phyloP scores from a whole-genome alignment of 2,113 vertebrate species.

The Emberiza fucata region DNA sequence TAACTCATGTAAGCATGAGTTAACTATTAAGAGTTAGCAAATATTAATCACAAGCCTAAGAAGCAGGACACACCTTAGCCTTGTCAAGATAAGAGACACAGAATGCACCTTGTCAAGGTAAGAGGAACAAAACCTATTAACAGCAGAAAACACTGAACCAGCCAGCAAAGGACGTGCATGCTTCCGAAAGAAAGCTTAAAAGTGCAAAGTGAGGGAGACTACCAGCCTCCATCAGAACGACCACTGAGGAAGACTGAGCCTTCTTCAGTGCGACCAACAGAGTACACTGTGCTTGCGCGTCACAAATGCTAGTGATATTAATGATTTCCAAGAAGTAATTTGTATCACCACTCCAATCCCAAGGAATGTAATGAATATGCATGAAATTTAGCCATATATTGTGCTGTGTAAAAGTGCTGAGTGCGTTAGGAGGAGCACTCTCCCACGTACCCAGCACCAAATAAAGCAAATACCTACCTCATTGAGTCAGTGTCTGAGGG shows the following conservation, averaged over 20 bases:
- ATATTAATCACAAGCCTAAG: background rate
- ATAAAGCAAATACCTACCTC: background rate
- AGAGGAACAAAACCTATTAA: background rate
- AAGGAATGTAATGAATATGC: background rate
- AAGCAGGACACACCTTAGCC: background rate
- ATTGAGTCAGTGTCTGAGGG: background rate
- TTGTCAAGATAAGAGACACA: background rate
- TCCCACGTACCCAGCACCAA: fast-evolving
- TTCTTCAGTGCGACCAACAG: background rate
- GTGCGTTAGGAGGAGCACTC: background rate
- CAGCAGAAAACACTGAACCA: background rate
- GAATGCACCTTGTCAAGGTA: background rate
- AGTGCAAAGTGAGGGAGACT: background rate
- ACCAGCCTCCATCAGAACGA: background rate
- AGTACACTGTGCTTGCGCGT: no score
- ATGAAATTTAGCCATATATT: background rate
- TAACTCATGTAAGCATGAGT: background rate
- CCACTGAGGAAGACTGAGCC: background rate
- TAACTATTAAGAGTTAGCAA: background rate
- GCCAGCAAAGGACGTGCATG: no score
- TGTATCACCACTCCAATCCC: background rate
- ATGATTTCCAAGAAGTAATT: background rate
- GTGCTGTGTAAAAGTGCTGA: background rate
- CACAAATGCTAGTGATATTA: background rate
- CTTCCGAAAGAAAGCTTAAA: background rate